These are phyloP conservation scores for Luperina testacea DNA, from an alignment of 2,888 invertebrate genomes.

Conservation along the genomic window DNA sequence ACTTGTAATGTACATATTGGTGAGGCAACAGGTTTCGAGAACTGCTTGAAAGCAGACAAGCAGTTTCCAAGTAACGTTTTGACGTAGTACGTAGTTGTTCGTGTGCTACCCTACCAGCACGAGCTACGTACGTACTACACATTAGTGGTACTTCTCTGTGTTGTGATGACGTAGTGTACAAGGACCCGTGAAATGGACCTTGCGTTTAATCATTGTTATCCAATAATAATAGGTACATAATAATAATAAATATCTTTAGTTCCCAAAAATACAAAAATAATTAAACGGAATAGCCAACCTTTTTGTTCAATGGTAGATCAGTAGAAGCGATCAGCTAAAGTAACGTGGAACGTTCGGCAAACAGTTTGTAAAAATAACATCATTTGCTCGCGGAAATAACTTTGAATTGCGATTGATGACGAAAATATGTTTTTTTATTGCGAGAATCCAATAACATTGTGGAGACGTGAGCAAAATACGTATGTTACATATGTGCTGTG, in stretches of 20 bases:
- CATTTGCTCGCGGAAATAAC: slow-evolving; percentile 16
- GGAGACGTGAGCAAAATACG: background rate
- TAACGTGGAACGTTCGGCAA: background rate
- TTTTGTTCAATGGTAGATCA: background rate
- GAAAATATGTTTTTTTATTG: slow-evolving; percentile 16
- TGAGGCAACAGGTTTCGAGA: background rate
- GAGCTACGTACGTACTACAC: too few relatives aligned
- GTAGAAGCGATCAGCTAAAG: background rate
- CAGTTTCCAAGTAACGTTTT: background rate
- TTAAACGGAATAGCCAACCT: background rate
- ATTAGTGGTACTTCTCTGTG: background rate
- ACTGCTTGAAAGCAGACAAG: background rate
- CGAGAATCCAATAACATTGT: slow-evolving; percentile 18
- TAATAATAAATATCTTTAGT: too few relatives aligned
- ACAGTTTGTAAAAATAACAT: slow-evolving; percentile 15
- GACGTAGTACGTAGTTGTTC: background rate
- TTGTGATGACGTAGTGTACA: background rate
- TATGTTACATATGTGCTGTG: background rate
- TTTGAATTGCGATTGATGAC: slow-evolving; percentile 13
- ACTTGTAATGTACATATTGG: background rate
- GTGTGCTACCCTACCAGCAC: background rate
- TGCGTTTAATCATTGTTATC: background rate
- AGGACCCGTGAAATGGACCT: too few relatives aligned
- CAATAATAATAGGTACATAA: background rate
- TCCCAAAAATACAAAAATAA: too few relatives aligned